phyloP scores from a whole-genome alignment of 1,140 invertebrate genomes.

The Pseudomyrmex gracilis region DNA sequence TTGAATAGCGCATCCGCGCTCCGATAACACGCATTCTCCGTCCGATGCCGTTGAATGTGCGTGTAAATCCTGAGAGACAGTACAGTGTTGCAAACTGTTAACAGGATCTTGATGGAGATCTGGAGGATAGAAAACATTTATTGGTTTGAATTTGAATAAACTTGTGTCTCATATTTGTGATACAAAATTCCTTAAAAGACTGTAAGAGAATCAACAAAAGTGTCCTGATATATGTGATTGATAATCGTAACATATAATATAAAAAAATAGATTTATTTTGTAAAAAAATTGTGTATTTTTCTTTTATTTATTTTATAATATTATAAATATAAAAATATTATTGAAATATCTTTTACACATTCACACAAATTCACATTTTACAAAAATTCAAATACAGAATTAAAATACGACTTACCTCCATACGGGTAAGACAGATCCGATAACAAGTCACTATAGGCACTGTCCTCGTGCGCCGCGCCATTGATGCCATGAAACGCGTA shows the following conservation, averaged over 20 bases:
- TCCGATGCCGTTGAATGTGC: no score
- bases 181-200: background rate
- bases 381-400: background rate
- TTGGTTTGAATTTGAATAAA: slow-evolving; percentile 35
- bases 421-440: slow-evolving; percentile 81
- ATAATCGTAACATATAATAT: no score
- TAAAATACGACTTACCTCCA: slow-evolving; percentile 73
- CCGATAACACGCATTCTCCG: no score
- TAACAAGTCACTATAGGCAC: slow-evolving; percentile 76
- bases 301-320: no score
- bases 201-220: no score
- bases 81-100: slow-evolving; percentile 61
- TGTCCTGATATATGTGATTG: no score
- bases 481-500: slow-evolving; percentile 67
- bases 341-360: no score
- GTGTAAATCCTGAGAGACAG: slow-evolving; percentile 71
- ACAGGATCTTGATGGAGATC: slow-evolving; percentile 78
- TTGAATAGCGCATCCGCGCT: no score
- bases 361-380: background rate
- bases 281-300: no score
- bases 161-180: background rate
- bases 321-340: no score
- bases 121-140: slow-evolving; percentile 52
- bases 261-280: no score
- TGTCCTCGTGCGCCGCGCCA: slow-evolving; percentile 75